These are phyloP conservation scores for Lamellibrachia luymesi DNA, from an alignment of 1,140 invertebrate genomes.

Conservation along the genomic window DNA sequence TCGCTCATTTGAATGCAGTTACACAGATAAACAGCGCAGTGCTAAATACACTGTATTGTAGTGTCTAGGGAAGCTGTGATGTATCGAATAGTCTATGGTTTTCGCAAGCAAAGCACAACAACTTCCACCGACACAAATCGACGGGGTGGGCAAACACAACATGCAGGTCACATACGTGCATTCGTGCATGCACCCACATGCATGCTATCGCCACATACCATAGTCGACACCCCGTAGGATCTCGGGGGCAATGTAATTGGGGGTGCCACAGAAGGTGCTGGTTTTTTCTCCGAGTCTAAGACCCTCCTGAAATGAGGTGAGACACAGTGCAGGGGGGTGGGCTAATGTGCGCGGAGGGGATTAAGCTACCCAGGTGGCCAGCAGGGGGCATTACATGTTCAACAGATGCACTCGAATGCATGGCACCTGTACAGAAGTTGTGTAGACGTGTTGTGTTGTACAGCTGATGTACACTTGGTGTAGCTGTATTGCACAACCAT, in stretches of 20 bases:
- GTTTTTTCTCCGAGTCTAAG: conserved; percentile 65
- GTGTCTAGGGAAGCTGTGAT: not conserved
- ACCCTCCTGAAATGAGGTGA: conserved; percentile 66
- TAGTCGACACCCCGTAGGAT: conserved; percentile 91
- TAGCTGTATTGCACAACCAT: too few relatives aligned
- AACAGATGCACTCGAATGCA: not conserved
- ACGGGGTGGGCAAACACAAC: not conserved
- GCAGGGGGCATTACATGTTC: not conserved
- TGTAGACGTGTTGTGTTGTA: too few relatives aligned
- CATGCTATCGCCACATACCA: conserved; percentile 55
- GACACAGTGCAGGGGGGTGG: not conserved
- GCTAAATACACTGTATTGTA: not conserved
- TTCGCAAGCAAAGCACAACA: not conserved
- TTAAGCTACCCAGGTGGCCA: not conserved
- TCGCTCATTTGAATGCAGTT: not conserved
- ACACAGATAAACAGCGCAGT: not conserved
- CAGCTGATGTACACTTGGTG: too few relatives aligned
- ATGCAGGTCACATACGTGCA: not conserved
- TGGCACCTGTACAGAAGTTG: not conserved
- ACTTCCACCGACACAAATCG: not conserved
- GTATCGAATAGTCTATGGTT: not conserved
- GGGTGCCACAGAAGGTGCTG: conserved; percentile 92
- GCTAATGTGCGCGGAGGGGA: not conserved
- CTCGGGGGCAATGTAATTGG: conserved; percentile 97
- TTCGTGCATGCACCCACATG: not conserved